Base-by-base conservation (phyloP, 2,113 vertebrate species). In the Butorides virescens region DNA sequence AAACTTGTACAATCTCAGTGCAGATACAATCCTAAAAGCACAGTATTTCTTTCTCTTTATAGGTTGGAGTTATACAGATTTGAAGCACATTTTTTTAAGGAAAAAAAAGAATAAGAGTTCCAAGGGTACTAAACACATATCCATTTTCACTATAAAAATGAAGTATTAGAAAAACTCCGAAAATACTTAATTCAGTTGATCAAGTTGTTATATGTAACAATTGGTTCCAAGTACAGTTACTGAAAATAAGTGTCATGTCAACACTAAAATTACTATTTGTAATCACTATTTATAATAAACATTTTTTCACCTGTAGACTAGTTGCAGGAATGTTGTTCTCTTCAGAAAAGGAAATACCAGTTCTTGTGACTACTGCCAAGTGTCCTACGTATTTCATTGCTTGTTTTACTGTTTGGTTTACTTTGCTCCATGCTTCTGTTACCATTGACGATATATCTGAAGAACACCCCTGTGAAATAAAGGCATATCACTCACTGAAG, bases 361-460 rank as follows among this genome's bases (percentile, higher is more conserved):
- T 96, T 80, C 98, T 98, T 5, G 97, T 98, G 77, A 99, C 89
- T 30, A 97, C 97, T 17, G 98, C 98, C 92, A 99, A 94, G 85
- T 98, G 98, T 76, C 98, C 98, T 36, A 98, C 88, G 11, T 86
- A 79, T 27, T 97, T 97, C 72, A 98, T 80, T 8, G 97, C 97
- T 32, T 96, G 97, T 44, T 98, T 98, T 71, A 99, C 75, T 68
- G 97, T 98, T 72, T 98, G 95, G 25, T 96, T 93, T 81, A 98
- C 98, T 98, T 99, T 99, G 87, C 92, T 98, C 56, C 94, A 93
- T 63, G 99, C 98, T 95, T 99, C 99, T 26, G 96, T 98, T 90
- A 99, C 99, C 99, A 99, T 99, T 0, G 99, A 99, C 15, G 98
- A 97, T 94, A 99, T 99, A 97, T 99, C 99, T 14, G 99, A 99